A percentile compares a stretch with the other conserved stretches of the same genome.
These are phyloP conservation scores for Trimorus sp. DNA, from an alignment of 2,888 invertebrate genomes.

Conservation along the genomic window DNA sequence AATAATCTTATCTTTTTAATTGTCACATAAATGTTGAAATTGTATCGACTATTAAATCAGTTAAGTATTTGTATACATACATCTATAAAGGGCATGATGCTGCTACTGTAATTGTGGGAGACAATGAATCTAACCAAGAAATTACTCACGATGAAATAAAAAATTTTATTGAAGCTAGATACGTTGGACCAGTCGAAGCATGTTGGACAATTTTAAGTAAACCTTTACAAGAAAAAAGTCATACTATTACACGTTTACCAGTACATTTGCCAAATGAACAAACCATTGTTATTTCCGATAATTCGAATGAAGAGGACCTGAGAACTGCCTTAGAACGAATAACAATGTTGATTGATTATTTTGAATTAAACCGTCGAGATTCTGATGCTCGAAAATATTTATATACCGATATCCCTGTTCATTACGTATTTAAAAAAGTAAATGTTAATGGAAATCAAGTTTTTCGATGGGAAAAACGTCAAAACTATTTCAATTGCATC, in stretches of 20 bases:
- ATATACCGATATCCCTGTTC: neutral
- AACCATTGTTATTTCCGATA: neutral
- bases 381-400: neutral
- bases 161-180: slow-evolving; percentile 64
- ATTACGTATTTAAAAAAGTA: neutral
- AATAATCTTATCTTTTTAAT: too few species aligned
- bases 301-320: neutral
- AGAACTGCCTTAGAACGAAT: neutral
- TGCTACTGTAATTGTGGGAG: neutral
- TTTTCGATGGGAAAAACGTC: neutral
- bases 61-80: slow-evolving; percentile 72
- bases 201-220: neutral
- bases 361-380: neutral
- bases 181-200: slow-evolving; percentile 43
- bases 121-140: slow-evolving; percentile 55
- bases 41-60: slow-evolving; percentile 69
- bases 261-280: too few species aligned
- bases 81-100: slow-evolving; percentile 67
- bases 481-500: neutral
- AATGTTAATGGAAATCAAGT: neutral
- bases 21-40: slow-evolving; percentile 72
- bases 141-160: slow-evolving; percentile 23
- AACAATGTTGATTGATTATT: neutral
- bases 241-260: neutral
- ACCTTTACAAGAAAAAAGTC: neutral